Conservation (phyloP, 2,888 invertebrate genomes). For the Strigamia crassipes region DNA sequence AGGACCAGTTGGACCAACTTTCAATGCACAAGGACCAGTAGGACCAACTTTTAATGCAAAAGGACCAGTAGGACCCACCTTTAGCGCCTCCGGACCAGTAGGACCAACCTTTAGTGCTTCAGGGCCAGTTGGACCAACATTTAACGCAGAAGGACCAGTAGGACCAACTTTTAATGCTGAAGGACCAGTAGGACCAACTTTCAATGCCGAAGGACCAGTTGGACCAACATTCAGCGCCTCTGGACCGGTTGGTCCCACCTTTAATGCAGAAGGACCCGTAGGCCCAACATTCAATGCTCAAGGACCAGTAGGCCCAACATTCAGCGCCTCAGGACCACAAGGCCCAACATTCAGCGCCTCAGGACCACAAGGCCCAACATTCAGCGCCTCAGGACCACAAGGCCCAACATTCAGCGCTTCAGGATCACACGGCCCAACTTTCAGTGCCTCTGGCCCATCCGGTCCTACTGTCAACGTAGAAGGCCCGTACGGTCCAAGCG, state of each 20-base stretch:
- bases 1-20: slow-evolving; percentile 44
- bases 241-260: slow-evolving; percentile 18
- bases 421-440: slow-evolving; percentile 30
- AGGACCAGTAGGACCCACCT: slow-evolving; percentile 37
- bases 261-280: not conserved
- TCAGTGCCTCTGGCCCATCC: not conserved
- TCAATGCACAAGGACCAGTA: slow-evolving; percentile 29
- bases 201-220: not conserved
- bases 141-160: not conserved
- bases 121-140: slow-evolving; percentile 39
- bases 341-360: slow-evolving; percentile 21
- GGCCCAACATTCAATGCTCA: not conserved
- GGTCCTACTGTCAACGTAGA: not conserved
- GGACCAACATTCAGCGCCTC: not conserved
- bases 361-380: slow-evolving; percentile 30
- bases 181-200: slow-evolving; percentile 43
- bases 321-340: not conserved
- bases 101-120: slow-evolving; percentile 14
- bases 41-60: not conserved
- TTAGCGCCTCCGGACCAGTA: not conserved
- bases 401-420: slow-evolving; percentile 21
- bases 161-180: slow-evolving; percentile 36
- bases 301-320: slow-evolving; percentile 12
- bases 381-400: slow-evolving; percentile 8
- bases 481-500: slow-evolving; percentile 29